These are phyloP conservation scores for Drosophila barbarae DNA, from an alignment of 2,888 invertebrate species.

Conservation along the genomic window DNA sequence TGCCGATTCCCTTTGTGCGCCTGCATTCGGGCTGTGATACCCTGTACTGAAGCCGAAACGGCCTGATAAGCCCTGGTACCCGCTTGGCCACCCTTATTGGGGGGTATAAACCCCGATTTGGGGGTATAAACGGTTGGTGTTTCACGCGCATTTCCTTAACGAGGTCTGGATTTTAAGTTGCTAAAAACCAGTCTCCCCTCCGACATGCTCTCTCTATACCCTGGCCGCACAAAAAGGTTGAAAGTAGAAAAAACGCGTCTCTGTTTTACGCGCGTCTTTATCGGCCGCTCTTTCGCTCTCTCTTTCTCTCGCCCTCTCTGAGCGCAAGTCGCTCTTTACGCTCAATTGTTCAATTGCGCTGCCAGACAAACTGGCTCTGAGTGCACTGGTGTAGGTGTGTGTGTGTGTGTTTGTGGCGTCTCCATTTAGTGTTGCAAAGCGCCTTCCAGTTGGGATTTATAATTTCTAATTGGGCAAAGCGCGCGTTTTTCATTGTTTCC, in stretches of 20 bases:
- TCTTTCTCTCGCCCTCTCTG: constrained; percentile 39
- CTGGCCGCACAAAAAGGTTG: constrained; percentile 10
- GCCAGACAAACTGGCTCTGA: constrained; percentile 44
- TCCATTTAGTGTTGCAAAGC: constrained; percentile 40
- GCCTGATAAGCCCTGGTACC: not conserved
- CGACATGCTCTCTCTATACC: constrained; percentile 35
- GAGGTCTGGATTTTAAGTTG: constrained; percentile 4
- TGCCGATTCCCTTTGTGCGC: constrained; percentile 67
- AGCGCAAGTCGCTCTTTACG: constrained; percentile 69
- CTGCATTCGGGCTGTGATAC: constrained; percentile 55
- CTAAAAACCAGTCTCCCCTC: constrained; percentile 22
- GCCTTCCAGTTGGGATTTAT: constrained; percentile 50
- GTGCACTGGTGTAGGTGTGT: constrained; percentile 34
- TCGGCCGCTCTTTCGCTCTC: constrained; percentile 8
- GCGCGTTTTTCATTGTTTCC: constrained; percentile 42
- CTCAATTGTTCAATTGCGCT: constrained; percentile 47
- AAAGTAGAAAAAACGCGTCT: constrained; percentile 40
- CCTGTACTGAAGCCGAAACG: constrained; percentile 8
- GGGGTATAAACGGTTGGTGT: constrained; percentile 1
- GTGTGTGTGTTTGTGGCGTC: constrained; percentile 35
- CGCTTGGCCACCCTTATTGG: constrained; percentile 4
- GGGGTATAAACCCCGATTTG: not conserved
- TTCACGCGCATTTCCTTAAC: constrained; percentile 6
- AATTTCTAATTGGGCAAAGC: constrained; percentile 67
- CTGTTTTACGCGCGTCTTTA: constrained; percentile 67